Percentiles rank a stretch among this genome's conserved stretches.
Evolutionary conservation across 2,797 vertebrate genomes (phyloP).

Genomic region (Thalassophryne amazonica): DNA sequence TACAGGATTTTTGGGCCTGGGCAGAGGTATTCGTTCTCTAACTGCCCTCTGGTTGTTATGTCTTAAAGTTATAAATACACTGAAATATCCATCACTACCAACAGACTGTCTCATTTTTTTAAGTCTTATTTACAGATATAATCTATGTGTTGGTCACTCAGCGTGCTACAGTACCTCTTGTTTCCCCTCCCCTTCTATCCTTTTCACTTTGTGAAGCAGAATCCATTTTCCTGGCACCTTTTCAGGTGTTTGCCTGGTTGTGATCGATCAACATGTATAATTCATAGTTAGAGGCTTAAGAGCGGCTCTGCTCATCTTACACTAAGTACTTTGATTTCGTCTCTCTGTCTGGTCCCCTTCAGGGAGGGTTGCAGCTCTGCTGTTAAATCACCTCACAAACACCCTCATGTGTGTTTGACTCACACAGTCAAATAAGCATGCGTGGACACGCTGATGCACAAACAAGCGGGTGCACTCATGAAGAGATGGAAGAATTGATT

Average conservation of each 20-base stretch:
- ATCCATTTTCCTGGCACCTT: slow-evolving; percentile 67
- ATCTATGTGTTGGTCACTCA: slow-evolving; percentile 33
- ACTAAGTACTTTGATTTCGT: slow-evolving; percentile 55
- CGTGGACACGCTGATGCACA: not conserved
- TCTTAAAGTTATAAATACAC: slow-evolving; percentile 3
- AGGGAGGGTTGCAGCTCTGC: slow-evolving; percentile 33
- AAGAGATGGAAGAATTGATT: not conserved
- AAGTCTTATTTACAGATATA: slow-evolving; percentile 20
- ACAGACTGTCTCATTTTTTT: not conserved
- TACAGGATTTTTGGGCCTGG: too few relatives aligned
- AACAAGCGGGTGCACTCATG: not conserved
- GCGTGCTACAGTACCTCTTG: slow-evolving; percentile 1
- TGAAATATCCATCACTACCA: slow-evolving; percentile 7
- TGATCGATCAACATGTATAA: slow-evolving; percentile 77
- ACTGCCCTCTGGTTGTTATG: too few relatives aligned
- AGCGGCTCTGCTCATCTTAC: slow-evolving; percentile 43
- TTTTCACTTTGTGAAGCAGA: slow-evolving; percentile 38
- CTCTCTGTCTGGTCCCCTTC: slow-evolving; percentile 37
- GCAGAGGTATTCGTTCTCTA: too few relatives aligned
- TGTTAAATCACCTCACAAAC: slow-evolving; percentile 45
- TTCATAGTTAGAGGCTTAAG: slow-evolving; percentile 69
- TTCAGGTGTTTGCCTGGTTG: slow-evolving; percentile 60
- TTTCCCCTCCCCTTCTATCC: slow-evolving; percentile 1
- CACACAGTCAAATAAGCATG: not conserved
- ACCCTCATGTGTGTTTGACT: slow-evolving; percentile 21